Evolutionary conservation across 2,888 invertebrate species (phyloP).

Genomic region (Atethmia centrago): DNA sequence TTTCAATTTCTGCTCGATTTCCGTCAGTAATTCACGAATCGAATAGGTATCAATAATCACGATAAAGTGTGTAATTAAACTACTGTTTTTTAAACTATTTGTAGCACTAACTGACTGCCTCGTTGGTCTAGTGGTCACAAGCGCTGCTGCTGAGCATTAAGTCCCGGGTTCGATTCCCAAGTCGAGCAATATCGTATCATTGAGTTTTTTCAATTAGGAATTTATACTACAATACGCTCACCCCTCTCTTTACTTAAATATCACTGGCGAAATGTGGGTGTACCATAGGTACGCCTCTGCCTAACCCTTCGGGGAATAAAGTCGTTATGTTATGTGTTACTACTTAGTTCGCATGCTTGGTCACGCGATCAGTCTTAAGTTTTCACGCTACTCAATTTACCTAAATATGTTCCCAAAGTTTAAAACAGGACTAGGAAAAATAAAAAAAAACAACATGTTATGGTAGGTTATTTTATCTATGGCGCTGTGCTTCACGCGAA

Average conservation of each 20-base stretch:
- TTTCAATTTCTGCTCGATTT: conserved; percentile 28
- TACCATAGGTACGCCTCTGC: neutral
- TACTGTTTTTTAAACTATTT: neutral
- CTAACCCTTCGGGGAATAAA: neutral
- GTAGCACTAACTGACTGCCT: neutral
- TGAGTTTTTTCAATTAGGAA: neutral
- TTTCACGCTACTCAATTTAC: neutral
- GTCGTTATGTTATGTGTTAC: neutral
- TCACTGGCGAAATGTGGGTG: neutral
- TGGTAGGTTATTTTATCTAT: neutral
- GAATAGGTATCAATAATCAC: conserved; percentile 4
- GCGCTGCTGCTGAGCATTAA: neutral
- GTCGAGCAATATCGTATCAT: neutral
- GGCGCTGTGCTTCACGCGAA: neutral
- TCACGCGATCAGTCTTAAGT: neutral
- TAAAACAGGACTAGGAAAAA: neutral
- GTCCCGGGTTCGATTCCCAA: neutral
- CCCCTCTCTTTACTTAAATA: neutral
- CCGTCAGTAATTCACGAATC: conserved; percentile 20
- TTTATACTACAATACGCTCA: neutral
- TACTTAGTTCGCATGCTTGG: neutral
- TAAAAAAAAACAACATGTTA: neutral
- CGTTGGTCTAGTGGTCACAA: neutral
- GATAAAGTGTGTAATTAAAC: neutral
- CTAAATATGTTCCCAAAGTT: neutral